Evolutionary conservation across 2,888 invertebrate genomes (phyloP), one percentile per base, ranked within the genome.

Genomic region (Bellardia pandia): DNA sequence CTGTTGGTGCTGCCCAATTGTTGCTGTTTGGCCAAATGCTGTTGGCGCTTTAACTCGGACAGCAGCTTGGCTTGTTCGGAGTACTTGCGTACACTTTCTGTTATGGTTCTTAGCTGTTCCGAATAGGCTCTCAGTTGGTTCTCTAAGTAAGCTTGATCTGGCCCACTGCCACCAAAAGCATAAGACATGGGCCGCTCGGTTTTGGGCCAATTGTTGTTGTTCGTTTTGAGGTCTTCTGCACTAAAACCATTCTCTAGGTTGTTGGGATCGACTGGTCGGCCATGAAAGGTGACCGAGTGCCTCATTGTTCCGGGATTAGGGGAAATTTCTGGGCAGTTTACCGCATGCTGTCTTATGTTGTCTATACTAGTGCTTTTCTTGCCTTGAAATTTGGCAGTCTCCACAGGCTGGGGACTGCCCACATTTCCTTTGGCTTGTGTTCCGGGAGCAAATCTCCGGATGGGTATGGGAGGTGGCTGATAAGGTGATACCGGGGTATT

Each of bases 81-180:
- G 86, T 94, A 94, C 84, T 94, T 94, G 4, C 94, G 90, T 37
- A 94, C 94, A 88, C 93, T 93, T 83, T 94, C 94, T 0, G 94
- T 94, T 16, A 94, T 94, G 53, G 93, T 93, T 23, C 93, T 90
- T 40, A 94, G 86, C 75, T 94, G 94, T 76, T 94, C 94, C 7
- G 93, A 93, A 66, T 94, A 94, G 14, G 94, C 93, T 58, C 93
- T 90, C 66, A 94, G 79, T 85, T 94, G 94, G 80, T 93, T 93
- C 89, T 94, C 94, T n/a, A 94, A 88, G 80, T 92, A 94, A 0
- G 92, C 92, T 88, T 94, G 94, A 86, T 94, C 94, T 0, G 94
- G 94, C 0, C 89, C 91, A 0, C 90, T 88, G 3, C 90, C 89
- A 0, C 93, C 93, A 66, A 92, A 94, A 11, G 93, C 93, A 86